A percentile compares a stretch with the other conserved stretches of the same genome.
These are phyloP conservation scores for Spinus olivaceus DNA, from an alignment of 2,797 vertebrate species.

Conservation along the genomic window DNA sequence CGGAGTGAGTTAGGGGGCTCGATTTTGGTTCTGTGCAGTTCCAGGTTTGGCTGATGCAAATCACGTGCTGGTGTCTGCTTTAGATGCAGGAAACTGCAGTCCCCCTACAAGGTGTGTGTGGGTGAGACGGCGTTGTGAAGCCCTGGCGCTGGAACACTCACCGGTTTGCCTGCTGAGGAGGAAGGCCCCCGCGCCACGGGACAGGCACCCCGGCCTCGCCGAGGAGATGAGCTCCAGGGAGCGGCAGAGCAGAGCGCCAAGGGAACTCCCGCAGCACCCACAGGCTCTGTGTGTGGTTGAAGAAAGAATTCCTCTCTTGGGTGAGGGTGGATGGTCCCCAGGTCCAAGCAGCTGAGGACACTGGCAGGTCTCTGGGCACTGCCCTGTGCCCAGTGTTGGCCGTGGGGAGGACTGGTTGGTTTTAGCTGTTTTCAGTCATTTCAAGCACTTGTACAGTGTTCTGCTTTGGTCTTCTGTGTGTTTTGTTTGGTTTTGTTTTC, in stretches of 20 bases:
- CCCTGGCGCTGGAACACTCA: background rate
- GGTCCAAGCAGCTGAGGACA: background rate
- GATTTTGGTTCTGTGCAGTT: background rate
- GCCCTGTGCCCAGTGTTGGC: background rate
- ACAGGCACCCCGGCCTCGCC: background rate
- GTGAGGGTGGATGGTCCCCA: background rate
- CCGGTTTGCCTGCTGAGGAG: background rate
- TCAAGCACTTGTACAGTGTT: background rate
- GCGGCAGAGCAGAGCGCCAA: background rate
- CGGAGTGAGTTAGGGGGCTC: fast-evolving
- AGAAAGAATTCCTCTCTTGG: background rate
- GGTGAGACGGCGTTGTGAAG: constrained; percentile 56
- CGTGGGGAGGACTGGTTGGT: background rate
- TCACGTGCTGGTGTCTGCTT: background rate
- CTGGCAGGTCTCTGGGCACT: background rate
- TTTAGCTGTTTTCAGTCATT: constrained; percentile 25
- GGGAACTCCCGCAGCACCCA: background rate
- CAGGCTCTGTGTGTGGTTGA: background rate
- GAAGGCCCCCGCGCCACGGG: background rate
- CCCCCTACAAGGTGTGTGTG: constrained; percentile 59
- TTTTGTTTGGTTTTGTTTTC: background rate
- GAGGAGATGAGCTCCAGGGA: background rate
- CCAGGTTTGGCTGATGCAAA: background rate
- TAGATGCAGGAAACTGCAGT: constrained; percentile 68
- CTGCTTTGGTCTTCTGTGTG: background rate